Conservation (phyloP, 1,140 invertebrate genomes). For the Trichonephila clavipes region DNA sequence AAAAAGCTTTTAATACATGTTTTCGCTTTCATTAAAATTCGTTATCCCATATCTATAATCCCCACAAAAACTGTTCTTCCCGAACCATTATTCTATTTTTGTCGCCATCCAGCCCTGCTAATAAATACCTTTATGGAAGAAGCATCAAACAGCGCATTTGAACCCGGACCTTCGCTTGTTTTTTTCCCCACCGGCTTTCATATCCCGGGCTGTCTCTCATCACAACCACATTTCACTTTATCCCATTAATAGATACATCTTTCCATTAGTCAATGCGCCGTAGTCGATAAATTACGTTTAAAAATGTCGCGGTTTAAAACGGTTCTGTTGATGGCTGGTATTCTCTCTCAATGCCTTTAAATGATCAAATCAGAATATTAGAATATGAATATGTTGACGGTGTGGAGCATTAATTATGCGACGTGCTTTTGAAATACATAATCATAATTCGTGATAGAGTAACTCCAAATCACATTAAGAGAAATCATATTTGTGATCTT, state of each 20-base stretch:
- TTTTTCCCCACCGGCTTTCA: not conserved
- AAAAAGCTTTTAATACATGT: no score
- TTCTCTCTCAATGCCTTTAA: not conserved
- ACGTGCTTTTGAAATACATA: constrained; percentile 21
- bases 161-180: not conserved
- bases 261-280: constrained; percentile 32
- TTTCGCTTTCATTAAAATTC: no score
- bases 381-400: not conserved
- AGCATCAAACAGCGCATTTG: not conserved
- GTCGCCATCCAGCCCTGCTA: not conserved
- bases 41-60: no score
- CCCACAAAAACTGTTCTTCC: no score
- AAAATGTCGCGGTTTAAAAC: constrained; percentile 35
- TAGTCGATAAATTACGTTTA: constrained; percentile 45
- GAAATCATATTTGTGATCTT: not conserved
- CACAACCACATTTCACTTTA: constrained; percentile 31
- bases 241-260: constrained; percentile 34
- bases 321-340: not conserved
- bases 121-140: not conserved
- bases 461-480: constrained; percentile 3
- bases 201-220: not conserved
- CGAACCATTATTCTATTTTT: no score
- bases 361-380: constrained; percentile 44
- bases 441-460: constrained; percentile 12
- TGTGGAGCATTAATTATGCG: constrained; percentile 30